phyloP scores from a whole-genome alignment of 2,113 vertebrate genomes.

The Chitala chitala region DNA sequence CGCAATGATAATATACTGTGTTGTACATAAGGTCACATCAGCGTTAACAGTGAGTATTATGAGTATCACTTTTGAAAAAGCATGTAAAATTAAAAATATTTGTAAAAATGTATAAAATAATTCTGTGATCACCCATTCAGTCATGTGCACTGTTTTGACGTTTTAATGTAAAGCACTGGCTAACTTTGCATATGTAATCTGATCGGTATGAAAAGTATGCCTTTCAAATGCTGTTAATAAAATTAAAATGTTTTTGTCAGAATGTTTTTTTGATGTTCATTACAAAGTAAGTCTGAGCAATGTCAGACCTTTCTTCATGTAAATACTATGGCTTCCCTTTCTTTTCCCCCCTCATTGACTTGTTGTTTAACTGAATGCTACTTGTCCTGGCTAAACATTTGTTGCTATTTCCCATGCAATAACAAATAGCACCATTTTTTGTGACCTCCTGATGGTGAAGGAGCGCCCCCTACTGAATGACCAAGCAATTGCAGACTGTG shows the following conservation, averaged over 20 bases:
- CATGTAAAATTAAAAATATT: slow-evolving; percentile 37
- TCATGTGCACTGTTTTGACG: slow-evolving; percentile 65
- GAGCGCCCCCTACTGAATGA: too few species aligned
- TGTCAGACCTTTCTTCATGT: not conserved
- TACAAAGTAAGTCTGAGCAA: not conserved
- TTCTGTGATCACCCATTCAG: slow-evolving; percentile 20
- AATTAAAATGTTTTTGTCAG: slow-evolving; percentile 30
- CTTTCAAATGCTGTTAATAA: slow-evolving; percentile 40
- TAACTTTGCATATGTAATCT: slow-evolving; percentile 50
- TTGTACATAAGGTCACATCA: slow-evolving; percentile 31
- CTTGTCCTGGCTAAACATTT: too few species aligned
- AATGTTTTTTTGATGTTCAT: not conserved
- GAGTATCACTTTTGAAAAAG: slow-evolving; percentile 45
- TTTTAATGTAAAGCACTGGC: slow-evolving; percentile 65
- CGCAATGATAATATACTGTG: slow-evolving; percentile 29
- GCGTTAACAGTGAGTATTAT: slow-evolving; percentile 30
- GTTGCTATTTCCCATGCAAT: not conserved
- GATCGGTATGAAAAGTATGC: slow-evolving; percentile 48
- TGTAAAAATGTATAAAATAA: slow-evolving; percentile 41
- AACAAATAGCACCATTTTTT: not conserved
- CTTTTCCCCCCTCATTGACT: not conserved
- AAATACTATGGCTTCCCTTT: too few species aligned
- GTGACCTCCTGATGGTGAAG: too few species aligned
- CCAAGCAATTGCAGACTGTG: too few species aligned
- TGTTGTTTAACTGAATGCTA: too few species aligned